Base-by-base conservation (phyloP, 23 tunicate genomes). In the Ascidia mentula region DNA sequence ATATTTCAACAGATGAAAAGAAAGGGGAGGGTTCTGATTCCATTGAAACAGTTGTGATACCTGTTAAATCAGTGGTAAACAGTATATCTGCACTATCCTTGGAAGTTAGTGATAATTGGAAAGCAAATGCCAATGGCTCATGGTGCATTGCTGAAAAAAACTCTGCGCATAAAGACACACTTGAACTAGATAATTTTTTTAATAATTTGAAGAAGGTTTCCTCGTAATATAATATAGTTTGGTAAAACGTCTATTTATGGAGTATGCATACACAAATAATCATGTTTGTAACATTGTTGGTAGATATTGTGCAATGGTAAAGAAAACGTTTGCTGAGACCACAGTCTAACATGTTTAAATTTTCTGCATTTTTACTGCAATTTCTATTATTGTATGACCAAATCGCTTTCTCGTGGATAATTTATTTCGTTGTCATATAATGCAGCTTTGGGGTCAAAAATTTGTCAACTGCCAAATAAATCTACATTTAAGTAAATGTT, bases 1-100 rank as follows among this genome's bases (percentile, higher is more conserved):
- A 36, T 36, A 1, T 36, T 26, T 28, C 46, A 24, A 31, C 31
- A 20, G 22, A 36, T 12, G 24, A 37, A 18, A 26, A 26, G 28
- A 74, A 36, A 32, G 34, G 39, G 15, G 36, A 24, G 26, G n/a
- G 32, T 77, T 22, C 4, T 37, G 40, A 74, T 13, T 17, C 18
- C 2, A 34, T 36, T 40, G 18, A 9, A 4, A 45, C 80, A 28
- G 69, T 38, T 40, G 40, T 69, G 37, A 65, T 85, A 39, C 91
- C 91, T n/a, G 91, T 87, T 30, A 59, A 65, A 36, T 91, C 97
- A 15, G 83, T 91, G 76, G 97, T 86, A 9, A 91, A 82, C 39
- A 91, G 97, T 46, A 91, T 91, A n/a, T 91, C 97, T 0, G 97
- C 86, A 77, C 76, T 91, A 36, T 91, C 97, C 15, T 60, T 91